Evolutionary conservation across 1,140 invertebrate genomes (phyloP).

Genomic region (Drosophila erecta): DNA sequence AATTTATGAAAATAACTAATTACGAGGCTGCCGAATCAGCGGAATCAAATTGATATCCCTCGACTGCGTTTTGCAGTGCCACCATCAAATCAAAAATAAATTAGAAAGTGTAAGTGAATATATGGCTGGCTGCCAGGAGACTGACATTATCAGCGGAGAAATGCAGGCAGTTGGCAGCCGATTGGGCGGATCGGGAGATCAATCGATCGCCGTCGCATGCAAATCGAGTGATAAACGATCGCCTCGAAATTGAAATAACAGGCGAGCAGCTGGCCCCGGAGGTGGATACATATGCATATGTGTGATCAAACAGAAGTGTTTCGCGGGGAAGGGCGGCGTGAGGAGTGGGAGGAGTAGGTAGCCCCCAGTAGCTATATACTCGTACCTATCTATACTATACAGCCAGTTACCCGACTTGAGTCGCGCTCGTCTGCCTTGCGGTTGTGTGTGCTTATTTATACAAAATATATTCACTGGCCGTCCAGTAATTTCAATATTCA

Average conservation of each 20-base stretch:
- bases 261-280: conserved; percentile 67
- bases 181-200: conserved; percentile 36
- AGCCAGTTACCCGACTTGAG: conserved; percentile 52
- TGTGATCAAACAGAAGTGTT: conserved; percentile 18
- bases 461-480: conserved; percentile 69
- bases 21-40: conserved; percentile 7
- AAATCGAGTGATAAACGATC: conserved; percentile 84
- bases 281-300: conserved; percentile 28
- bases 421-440: conserved; percentile 51
- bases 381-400: conserved; percentile 37
- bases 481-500: conserved; percentile 74
- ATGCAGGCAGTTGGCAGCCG: conserved; percentile 34
- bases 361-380: conserved; percentile 33
- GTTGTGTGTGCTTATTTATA: conserved; percentile 69
- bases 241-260: conserved; percentile 78
- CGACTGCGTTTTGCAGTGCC: too few relatives aligned
- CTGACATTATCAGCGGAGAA: conserved; percentile 72
- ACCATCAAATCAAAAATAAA: conserved; percentile 13
- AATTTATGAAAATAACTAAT: conserved; percentile 22
- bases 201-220: conserved; percentile 59
- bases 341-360: conserved; percentile 14
- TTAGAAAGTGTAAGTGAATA: conserved; percentile 73
- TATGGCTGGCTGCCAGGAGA: conserved; percentile 48
- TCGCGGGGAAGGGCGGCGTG: conserved; percentile 6
- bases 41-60: conserved; percentile 1